Percentiles rank a stretch among this genome's conserved stretches.
Conservation (phyloP, 2,797 vertebrate species). For the Schizopygopsis malacanthus region DNA sequence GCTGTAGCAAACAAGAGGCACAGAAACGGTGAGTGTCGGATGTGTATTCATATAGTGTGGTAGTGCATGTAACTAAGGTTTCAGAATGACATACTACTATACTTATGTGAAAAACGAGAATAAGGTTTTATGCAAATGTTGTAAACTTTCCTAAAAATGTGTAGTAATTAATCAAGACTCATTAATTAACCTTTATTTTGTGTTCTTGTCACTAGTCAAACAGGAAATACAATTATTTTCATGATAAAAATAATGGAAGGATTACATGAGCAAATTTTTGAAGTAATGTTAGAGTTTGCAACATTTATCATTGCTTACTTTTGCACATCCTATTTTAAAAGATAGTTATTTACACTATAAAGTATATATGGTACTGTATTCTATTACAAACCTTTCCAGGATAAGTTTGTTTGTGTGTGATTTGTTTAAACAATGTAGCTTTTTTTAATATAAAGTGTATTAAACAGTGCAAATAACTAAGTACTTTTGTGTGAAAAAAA, state of each 20-base stretch:
- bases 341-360: neutral
- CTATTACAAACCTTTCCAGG: neutral
- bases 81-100: neutral
- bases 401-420: neutral
- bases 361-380: neutral
- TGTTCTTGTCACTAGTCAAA: too few relatives aligned
- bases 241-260: neutral
- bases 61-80: neutral
- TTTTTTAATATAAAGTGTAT: slow-evolving; percentile 56
- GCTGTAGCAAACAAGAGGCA: slow-evolving; percentile 98
- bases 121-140: neutral
- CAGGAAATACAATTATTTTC: neutral
- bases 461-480: neutral
- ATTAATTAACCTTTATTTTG: neutral
- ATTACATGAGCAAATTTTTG: neutral
- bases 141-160: neutral
- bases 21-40: slow-evolving; percentile 87
- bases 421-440: neutral
- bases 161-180: neutral
- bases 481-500: slow-evolving; percentile 56
- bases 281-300: neutral
- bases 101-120: too few relatives aligned
- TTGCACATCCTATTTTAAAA: neutral
- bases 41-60: neutral
- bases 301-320: neutral